Percentiles rank a stretch among this genome's conserved stretches.
phyloP scores from a whole-genome alignment of 2,113 vertebrate genomes.

The Sterna hirundo region DNA sequence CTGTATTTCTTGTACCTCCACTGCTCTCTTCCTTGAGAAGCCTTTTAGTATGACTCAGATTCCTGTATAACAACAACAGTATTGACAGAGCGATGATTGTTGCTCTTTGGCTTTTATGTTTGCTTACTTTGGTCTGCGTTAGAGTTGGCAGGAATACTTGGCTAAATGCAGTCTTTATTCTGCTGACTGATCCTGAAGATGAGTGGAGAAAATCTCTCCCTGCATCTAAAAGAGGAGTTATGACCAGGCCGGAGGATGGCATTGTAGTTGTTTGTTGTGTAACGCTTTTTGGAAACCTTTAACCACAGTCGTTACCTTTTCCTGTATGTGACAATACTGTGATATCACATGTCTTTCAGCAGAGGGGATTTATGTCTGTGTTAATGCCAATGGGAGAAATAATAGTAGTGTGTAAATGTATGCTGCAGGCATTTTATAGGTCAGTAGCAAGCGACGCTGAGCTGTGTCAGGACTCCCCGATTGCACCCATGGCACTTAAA shows the following conservation, averaged over 20 bases:
- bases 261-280: background rate
- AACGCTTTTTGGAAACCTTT: background rate
- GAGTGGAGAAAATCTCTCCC: background rate
- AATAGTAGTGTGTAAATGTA: background rate
- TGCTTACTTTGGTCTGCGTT: background rate
- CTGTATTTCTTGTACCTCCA: conserved; percentile 23
- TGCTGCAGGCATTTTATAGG: background rate
- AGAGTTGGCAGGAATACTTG: background rate
- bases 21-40: background rate
- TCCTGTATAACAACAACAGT: background rate
- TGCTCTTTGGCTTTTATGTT: background rate
- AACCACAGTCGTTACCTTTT: background rate
- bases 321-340: background rate
- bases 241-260: background rate
- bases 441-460: fast-evolving
- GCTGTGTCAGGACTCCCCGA: background rate
- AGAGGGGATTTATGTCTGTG: background rate
- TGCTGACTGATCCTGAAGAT: background rate
- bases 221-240: background rate
- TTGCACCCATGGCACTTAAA: background rate
- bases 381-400: background rate
- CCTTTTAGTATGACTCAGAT: conserved; percentile 25
- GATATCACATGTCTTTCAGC: background rate
- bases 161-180: background rate
- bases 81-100: background rate